These are phyloP conservation scores for Halocaridina rubra DNA, from an alignment of 2,888 invertebrate species.

Conservation along the genomic window DNA sequence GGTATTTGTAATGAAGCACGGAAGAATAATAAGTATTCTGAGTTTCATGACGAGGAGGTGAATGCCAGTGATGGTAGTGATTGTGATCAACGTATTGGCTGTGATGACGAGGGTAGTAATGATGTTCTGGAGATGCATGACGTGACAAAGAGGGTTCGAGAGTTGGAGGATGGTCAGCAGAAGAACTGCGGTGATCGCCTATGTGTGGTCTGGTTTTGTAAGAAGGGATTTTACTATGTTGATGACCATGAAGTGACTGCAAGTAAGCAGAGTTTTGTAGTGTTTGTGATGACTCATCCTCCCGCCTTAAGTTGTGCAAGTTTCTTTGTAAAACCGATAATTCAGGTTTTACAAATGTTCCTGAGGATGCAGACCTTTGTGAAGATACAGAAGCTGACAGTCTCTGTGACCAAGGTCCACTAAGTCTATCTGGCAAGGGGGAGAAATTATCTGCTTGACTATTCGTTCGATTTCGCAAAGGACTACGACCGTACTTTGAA, in stretches of 20 bases:
- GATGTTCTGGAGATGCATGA: background rate
- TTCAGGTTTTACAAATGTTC: background rate
- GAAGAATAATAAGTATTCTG: background rate
- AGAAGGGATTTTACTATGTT: background rate
- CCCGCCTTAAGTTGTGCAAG: slow-evolving; percentile 29
- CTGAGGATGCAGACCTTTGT: background rate
- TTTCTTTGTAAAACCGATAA: slow-evolving; percentile 35
- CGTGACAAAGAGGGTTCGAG: background rate
- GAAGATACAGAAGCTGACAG: background rate
- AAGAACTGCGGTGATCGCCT: background rate
- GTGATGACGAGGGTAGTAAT: background rate
- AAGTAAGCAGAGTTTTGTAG: background rate
- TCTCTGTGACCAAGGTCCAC: slow-evolving; percentile 41
- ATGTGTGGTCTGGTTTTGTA: background rate
- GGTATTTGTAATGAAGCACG: background rate
- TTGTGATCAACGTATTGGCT: background rate
- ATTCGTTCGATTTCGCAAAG: slow-evolving; percentile 10
- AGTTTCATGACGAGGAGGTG: background rate
- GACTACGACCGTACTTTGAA: slow-evolving; percentile 1
- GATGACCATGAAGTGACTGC: background rate
- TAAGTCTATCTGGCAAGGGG: slow-evolving; percentile 49
- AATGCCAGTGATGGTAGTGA: background rate
- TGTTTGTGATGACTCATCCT: background rate
- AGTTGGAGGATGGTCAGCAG: background rate
- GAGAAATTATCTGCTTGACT: slow-evolving; percentile 3